These are phyloP conservation scores for Desoria tigrina DNA, from an alignment of 2,888 invertebrate species.

Conservation along the genomic window DNA sequence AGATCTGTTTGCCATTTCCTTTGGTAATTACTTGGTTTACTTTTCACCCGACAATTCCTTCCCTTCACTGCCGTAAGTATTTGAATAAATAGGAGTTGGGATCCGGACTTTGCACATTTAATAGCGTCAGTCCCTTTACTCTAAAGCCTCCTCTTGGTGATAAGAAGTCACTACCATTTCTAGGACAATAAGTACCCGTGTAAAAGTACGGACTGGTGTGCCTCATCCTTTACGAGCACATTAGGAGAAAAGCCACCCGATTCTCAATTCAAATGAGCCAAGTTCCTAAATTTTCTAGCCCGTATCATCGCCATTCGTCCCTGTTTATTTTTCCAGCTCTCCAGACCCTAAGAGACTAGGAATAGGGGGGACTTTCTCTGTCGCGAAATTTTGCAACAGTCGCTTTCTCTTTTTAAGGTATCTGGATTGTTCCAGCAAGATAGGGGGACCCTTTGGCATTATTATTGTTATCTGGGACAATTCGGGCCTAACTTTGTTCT, in stretches of 20 bases:
- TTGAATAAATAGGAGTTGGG: constrained; percentile 12
- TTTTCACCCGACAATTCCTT: constrained; percentile 12
- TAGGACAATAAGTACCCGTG: no score
- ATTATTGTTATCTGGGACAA: not conserved
- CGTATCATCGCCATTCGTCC: constrained; percentile 2
- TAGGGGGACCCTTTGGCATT: no score
- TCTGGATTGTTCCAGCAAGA: not conserved
- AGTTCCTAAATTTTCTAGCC: not conserved
- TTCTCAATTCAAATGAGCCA: constrained; percentile 18
- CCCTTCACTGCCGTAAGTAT: constrained; percentile 13
- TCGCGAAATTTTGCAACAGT: no score
- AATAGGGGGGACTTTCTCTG: no score
- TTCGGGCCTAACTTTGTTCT: no score
- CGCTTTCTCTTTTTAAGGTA: no score
- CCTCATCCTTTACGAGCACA: constrained; percentile 7
- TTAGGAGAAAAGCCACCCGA: constrained; percentile 5
- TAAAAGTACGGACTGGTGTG: no score
- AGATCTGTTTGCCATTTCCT: constrained; percentile 20
- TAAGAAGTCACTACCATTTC: not conserved
- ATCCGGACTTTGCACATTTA: constrained; percentile 11
- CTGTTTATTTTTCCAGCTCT: constrained; percentile 13
- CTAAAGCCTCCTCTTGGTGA: not conserved
- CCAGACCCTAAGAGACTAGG: no score
- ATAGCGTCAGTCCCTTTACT: no score
- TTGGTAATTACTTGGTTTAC: constrained; percentile 14